Percentiles rank a stretch among this genome's conserved stretches.
Evolutionary conservation across 2,888 invertebrate genomes (phyloP).

Genomic region (Tryphoninae sp.): DNA sequence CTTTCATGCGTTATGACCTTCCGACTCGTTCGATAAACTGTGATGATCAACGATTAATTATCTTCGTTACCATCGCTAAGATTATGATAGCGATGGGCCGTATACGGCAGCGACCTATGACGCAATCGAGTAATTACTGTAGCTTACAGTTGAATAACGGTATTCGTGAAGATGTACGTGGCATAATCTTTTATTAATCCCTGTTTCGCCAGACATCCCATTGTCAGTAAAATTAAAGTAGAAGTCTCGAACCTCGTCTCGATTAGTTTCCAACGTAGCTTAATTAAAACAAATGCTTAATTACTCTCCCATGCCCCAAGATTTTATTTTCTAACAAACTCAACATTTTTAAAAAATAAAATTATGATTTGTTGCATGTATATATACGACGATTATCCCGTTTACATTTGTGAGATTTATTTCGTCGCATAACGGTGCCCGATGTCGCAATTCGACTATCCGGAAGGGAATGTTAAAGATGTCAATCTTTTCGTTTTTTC

Average conservation of each 20-base stretch:
- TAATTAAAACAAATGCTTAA: too few species aligned
- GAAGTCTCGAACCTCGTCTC: too few species aligned
- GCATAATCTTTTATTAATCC: too few species aligned
- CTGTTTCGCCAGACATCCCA: too few species aligned
- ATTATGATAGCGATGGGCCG: background rate
- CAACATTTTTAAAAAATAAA: too few species aligned
- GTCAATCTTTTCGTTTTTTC: slow-evolving; percentile 4
- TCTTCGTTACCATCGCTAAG: background rate
- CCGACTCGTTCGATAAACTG: background rate
- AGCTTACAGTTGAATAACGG: background rate
- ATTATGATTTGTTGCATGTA: too few species aligned
- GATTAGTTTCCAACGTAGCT: too few species aligned
- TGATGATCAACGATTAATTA: background rate
- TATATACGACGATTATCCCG: slow-evolving; percentile 3
- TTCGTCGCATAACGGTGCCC: slow-evolving; percentile 24
- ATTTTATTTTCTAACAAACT: too few species aligned
- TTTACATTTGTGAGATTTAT: slow-evolving; percentile 14
- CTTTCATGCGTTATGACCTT: background rate
- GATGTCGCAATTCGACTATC: slow-evolving; percentile 36
- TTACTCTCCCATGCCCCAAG: too few species aligned
- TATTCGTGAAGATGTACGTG: background rate
- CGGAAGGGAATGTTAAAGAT: background rate
- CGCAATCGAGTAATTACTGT: background rate
- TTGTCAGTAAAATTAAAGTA: too few species aligned
- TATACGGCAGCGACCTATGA: background rate